A percentile compares a stretch with the other conserved stretches of the same genome.
These are phyloP conservation scores for Boleophthalmus pectinirostris DNA, from an alignment of 2,113 vertebrate genomes.

Conservation along the genomic window DNA sequence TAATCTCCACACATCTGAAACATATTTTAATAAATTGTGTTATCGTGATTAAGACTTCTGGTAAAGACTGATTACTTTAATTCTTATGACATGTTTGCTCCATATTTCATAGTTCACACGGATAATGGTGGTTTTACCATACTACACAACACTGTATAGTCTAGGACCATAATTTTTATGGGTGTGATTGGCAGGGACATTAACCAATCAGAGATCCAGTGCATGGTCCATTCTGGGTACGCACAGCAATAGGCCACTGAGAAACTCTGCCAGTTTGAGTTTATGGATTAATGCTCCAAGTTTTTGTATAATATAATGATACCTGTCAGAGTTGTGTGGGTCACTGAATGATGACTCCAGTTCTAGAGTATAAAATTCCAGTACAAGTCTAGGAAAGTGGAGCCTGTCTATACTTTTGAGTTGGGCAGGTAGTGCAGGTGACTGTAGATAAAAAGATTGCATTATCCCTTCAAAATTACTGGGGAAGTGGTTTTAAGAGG, in stretches of 20 bases:
- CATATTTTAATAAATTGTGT: conserved; percentile 13
- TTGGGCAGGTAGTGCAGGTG: neutral
- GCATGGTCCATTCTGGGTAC: no score
- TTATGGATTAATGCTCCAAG: no score
- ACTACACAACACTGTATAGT: no score
- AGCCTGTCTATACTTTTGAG: neutral
- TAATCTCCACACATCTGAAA: neutral
- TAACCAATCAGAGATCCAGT: no score
- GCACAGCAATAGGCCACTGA: no score
- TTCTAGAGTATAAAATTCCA: neutral
- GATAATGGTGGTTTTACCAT: no score
- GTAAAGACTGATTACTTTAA: conserved; percentile 24
- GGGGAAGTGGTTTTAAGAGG: neutral
- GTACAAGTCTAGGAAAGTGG: neutral
- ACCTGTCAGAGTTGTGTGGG: neutral
- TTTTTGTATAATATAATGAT: neutral
- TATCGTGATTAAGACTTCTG: conserved; percentile 27
- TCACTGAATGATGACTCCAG: neutral
- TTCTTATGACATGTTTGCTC: neutral
- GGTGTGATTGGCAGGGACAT: no score
- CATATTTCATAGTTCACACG: no score
- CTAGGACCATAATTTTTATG: no score
- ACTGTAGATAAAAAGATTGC: neutral
- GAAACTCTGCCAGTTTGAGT: no score
- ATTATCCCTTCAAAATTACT: neutral